phyloP scores from a whole-genome alignment of 2,113 vertebrate genomes.

The Megaceryle maxima region DNA sequence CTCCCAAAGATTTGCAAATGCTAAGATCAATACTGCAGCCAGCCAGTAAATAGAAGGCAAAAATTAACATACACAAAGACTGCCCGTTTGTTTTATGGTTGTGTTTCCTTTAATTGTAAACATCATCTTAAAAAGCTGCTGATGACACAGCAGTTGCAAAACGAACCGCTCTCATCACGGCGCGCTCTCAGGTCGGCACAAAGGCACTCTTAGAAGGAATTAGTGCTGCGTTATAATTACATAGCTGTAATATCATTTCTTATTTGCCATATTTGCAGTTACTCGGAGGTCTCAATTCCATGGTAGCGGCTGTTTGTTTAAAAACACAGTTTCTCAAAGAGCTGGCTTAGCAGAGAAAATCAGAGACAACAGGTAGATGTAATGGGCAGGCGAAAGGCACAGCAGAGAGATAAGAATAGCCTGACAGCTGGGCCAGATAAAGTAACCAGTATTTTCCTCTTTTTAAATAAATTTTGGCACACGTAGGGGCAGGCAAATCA shows the following conservation, averaged over 20 bases:
- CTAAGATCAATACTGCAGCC: neutral
- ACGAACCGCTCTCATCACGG: slow-evolving; percentile 54
- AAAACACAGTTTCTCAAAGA: neutral
- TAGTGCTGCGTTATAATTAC: slow-evolving; percentile 60
- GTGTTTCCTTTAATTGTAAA: slow-evolving; percentile 43
- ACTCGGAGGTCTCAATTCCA: neutral
- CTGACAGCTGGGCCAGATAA: slow-evolving; percentile 42
- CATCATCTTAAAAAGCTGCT: slow-evolving; percentile 51
- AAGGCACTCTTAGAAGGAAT: slow-evolving; percentile 53
- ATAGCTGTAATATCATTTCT: slow-evolving; percentile 17
- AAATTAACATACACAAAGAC: slow-evolving; percentile 40
- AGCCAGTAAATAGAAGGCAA: neutral
- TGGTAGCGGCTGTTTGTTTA: neutral
- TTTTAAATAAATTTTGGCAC: slow-evolving; percentile 45
- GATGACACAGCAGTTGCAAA: slow-evolving; percentile 63
- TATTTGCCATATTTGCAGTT: neutral
- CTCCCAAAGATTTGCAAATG: neutral
- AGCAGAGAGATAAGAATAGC: slow-evolving; percentile 21
- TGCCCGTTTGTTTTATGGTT: slow-evolving; percentile 11
- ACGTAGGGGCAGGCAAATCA: slow-evolving; percentile 3
- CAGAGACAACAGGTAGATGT: slow-evolving; percentile 14
- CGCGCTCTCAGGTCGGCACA: slow-evolving; percentile 49
- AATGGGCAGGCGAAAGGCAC: slow-evolving; percentile 24
- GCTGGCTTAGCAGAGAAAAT: slow-evolving; percentile 21
- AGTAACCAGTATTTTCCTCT: slow-evolving; percentile 44